Evolutionary conservation across 2,113 vertebrate genomes (phyloP).

Genomic region (Sitta europaea): DNA sequence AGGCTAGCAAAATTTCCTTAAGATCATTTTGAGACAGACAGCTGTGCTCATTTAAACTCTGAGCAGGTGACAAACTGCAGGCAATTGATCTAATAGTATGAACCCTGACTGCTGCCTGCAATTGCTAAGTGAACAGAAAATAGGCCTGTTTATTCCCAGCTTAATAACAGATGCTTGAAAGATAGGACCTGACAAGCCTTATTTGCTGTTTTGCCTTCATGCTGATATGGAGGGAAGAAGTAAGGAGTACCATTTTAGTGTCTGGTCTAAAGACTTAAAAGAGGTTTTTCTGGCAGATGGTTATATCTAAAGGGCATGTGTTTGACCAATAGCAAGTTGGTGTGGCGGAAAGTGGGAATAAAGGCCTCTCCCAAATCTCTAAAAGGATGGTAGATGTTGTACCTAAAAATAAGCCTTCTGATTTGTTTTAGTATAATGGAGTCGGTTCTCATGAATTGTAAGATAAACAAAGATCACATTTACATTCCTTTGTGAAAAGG

Average conservation of each 20-base stretch:
- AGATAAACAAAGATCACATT: too few species aligned
- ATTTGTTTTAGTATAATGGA: too few species aligned
- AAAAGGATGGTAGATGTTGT: neutral
- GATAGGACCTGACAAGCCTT: neutral
- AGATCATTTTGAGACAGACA: neutral
- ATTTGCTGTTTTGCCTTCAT: neutral
- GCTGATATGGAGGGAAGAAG: neutral
- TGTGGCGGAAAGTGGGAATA: neutral
- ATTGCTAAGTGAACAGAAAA: neutral
- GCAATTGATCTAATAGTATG: neutral
- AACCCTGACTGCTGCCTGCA: neutral
- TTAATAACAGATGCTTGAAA: neutral
- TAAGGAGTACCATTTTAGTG: neutral
- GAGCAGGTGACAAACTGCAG: neutral
- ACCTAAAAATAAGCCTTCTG: too few species aligned
- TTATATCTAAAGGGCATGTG: neutral
- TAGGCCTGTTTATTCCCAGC: neutral
- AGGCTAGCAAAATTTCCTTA: neutral
- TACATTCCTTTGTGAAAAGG: too few species aligned
- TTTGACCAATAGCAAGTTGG: neutral
- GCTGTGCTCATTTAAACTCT: neutral
- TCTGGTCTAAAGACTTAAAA: neutral
- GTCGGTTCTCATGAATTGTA: too few species aligned
- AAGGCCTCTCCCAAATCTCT: neutral
- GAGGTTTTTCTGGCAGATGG: neutral